Evolutionary conservation across 2,113 vertebrate species (phyloP).

Genomic region (Glaucomys volans): DNA sequence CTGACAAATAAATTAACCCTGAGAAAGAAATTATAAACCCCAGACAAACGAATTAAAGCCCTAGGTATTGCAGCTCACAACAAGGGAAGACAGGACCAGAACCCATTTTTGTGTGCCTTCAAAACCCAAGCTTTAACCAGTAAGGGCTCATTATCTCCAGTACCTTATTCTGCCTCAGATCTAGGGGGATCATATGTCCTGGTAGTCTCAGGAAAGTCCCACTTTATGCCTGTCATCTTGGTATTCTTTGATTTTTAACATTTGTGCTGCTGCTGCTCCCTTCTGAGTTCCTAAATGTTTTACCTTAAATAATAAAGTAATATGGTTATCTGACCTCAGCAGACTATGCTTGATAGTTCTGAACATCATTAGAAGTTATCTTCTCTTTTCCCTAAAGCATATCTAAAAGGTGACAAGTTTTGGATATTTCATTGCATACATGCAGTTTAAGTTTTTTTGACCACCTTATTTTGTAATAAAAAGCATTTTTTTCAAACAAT

Average conservation of each 20-base stretch:
- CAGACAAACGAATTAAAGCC: background rate
- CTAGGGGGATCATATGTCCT: background rate
- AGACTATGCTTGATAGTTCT: background rate
- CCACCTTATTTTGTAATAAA: slow-evolving; percentile 31
- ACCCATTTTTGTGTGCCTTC: background rate
- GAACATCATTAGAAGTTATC: background rate
- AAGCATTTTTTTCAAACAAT: background rate
- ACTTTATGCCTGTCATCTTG: background rate
- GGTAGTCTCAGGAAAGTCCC: background rate
- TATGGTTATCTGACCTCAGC: background rate
- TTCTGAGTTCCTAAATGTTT: background rate
- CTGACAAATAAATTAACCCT: background rate
- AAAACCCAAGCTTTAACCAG: background rate
- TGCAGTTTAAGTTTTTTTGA: background rate
- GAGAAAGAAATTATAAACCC: background rate
- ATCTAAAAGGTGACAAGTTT: background rate
- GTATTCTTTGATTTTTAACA: background rate
- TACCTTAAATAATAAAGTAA: background rate
- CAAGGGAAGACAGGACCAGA: background rate
- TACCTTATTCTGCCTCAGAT: background rate
- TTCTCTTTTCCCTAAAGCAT: background rate
- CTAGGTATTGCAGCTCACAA: background rate
- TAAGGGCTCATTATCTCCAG: background rate
- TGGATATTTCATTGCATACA: background rate
- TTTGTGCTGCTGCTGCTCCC: background rate